Conservation (phyloP, 2,797 vertebrate genomes). For the Sebastes miniatus region DNA sequence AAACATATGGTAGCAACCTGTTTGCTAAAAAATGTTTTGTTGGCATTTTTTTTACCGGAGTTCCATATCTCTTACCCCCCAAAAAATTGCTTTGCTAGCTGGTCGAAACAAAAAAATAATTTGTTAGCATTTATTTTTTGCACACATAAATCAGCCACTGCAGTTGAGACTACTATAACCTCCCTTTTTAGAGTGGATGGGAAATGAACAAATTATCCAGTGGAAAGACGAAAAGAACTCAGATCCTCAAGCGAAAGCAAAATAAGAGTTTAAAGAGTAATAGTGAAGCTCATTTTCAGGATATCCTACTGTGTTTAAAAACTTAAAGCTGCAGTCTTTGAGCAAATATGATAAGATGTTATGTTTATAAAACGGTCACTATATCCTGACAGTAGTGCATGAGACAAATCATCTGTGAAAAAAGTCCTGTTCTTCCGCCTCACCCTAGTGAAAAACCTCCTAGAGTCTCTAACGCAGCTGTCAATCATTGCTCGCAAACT, state of each 20-base stretch:
- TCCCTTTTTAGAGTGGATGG: neutral
- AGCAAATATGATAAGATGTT: no score
- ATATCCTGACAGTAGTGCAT: no score
- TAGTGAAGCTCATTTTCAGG: neutral
- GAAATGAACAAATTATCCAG: neutral
- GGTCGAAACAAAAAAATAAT: neutral
- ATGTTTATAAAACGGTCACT: no score
- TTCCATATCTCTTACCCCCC: neutral
- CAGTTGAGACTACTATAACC: neutral
- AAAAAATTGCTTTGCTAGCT: neutral
- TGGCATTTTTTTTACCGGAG: neutral
- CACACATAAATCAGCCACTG: neutral
- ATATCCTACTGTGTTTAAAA: neutral
- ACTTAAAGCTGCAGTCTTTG: neutral
- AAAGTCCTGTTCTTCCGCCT: no score
- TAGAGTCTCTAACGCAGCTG: no score
- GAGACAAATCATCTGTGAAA: no score
- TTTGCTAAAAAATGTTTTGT: conserved; percentile 16
- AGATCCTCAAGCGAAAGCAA: neutral
- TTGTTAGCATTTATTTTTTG: conserved; percentile 1
- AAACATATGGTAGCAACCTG: conserved; percentile 12
- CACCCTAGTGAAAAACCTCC: no score
- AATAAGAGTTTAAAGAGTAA: neutral
- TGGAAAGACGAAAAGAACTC: neutral
- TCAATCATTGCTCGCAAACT: no score